Evolutionary conservation across 92 coral and sea anemone species (phyloP).

Genomic region (Heteractis magnifica): DNA sequence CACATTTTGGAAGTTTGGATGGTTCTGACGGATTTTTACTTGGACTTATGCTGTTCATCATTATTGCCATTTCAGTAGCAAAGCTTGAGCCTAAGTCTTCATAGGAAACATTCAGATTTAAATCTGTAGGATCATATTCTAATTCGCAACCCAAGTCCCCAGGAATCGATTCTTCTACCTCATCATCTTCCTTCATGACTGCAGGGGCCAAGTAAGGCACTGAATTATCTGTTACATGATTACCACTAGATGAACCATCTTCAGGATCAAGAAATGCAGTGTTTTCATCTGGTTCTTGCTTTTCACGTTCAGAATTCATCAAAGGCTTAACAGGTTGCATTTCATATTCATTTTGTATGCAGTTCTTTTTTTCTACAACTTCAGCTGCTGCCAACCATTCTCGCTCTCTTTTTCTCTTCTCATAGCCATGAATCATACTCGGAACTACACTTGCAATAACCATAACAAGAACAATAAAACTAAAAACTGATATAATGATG

Average conservation of each 20-base stretch:
- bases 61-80: slow-evolving; percentile 77
- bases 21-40: neutral
- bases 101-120: slow-evolving; percentile 49
- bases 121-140: slow-evolving; percentile 58
- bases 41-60: slow-evolving; percentile 44
- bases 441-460: slow-evolving; percentile 68
- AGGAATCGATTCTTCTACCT: slow-evolving; percentile 15
- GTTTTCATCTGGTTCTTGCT: slow-evolving; percentile 46
- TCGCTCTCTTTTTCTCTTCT: slow-evolving; percentile 49
- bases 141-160: slow-evolving; percentile 30
- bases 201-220: neutral
- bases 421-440: slow-evolving; percentile 60
- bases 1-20: neutral
- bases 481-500: slow-evolving; percentile 64
- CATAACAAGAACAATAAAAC: slow-evolving; percentile 73
- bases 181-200: neutral
- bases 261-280: slow-evolving; percentile 31
- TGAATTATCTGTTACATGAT: neutral
- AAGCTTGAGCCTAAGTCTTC: slow-evolving; percentile 71
- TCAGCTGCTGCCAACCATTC: slow-evolving; percentile 29
- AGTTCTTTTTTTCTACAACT: slow-evolving; percentile 15
- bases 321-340: slow-evolving; percentile 20
- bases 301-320: slow-evolving; percentile 22
- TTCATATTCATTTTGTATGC: slow-evolving; percentile 31
- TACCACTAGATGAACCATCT: slow-evolving; percentile 15